Evolutionary conservation across 2,113 vertebrate genomes (phyloP).

Genomic region (Pyrgilauda ruficollis): DNA sequence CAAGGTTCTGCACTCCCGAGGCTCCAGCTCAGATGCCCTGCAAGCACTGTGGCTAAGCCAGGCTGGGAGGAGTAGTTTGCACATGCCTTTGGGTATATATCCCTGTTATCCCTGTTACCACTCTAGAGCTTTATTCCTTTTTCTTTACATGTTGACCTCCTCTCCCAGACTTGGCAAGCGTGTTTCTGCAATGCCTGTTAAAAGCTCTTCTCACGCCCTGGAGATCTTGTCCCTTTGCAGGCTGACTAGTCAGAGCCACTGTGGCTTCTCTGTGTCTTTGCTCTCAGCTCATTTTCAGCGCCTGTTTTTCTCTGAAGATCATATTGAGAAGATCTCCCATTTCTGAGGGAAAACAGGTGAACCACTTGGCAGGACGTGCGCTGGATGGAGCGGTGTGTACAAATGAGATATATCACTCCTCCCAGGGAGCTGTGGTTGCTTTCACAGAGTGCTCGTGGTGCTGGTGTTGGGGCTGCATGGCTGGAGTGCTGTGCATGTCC

Average conservation of each 20-base stretch:
- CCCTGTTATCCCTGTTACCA: neutral
- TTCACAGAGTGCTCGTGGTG: neutral
- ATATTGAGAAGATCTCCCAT: neutral
- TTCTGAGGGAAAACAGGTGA: neutral
- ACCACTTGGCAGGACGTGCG: fast-evolving
- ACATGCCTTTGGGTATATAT: neutral
- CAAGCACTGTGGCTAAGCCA: neutral
- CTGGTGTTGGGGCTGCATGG: neutral
- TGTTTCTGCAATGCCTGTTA: neutral
- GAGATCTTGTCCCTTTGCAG: neutral
- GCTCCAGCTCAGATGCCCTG: neutral
- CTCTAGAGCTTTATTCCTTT: neutral
- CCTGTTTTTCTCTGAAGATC: neutral
- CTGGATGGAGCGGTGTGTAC: neutral
- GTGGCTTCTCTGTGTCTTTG: neutral
- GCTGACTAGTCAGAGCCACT: neutral
- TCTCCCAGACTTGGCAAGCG: fast-evolving
- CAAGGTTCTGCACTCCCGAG: neutral
- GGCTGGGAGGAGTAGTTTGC: neutral
- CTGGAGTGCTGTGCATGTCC: fast-evolving
- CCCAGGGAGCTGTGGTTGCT: fast-evolving
- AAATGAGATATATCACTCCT: fast-evolving
- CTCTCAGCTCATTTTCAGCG: neutral
- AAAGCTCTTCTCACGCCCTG: neutral
- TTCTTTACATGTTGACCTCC: neutral